Evolutionary conservation across 2,797 vertebrate species (phyloP).

Genomic region (Babyrousa celebensis): DNA sequence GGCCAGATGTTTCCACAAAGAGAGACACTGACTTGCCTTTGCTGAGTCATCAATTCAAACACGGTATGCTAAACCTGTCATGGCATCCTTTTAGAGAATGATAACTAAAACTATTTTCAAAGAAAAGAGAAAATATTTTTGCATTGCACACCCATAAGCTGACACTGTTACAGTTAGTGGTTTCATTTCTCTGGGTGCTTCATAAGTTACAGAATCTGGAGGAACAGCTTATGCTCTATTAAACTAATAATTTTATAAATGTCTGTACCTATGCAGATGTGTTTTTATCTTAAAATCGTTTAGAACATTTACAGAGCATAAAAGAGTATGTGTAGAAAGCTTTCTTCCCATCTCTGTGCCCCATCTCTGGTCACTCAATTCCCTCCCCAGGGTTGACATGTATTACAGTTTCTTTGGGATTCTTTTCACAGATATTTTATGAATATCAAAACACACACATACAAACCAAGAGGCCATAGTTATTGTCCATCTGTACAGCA

Average conservation of each 20-base stretch:
- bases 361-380: background rate
- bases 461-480: background rate
- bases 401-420: background rate
- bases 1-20: background rate
- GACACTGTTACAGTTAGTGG: background rate
- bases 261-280: background rate
- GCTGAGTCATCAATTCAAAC: background rate
- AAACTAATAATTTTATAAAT: background rate
- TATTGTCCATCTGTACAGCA: slow-evolving; percentile 1
- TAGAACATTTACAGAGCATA: background rate
- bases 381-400: background rate
- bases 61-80: background rate
- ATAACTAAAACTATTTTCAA: slow-evolving; percentile 1
- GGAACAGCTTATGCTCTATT: background rate
- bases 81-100: background rate
- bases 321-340: background rate
- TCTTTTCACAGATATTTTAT: background rate
- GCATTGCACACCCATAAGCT: background rate
- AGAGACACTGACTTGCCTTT: background rate
- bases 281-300: background rate
- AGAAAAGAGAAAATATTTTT: slow-evolving; percentile 28
- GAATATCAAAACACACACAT: background rate
- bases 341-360: background rate
- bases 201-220: background rate
- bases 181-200: background rate